Conservation (phyloP, 2,113 vertebrate species). For the Aviceda subcristata region DNA sequence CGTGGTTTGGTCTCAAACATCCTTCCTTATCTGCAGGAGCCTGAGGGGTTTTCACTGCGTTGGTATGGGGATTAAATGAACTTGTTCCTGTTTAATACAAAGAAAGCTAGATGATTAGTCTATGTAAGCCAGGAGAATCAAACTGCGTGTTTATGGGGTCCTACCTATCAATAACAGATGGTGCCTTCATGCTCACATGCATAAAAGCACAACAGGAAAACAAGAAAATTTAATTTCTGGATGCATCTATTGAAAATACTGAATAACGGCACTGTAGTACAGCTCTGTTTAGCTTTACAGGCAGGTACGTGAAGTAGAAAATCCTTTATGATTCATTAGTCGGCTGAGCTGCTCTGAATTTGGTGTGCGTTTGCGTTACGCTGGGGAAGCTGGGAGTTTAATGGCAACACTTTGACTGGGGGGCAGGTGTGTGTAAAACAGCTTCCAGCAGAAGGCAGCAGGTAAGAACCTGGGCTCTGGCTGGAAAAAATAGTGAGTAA, state of each 20-base stretch:
- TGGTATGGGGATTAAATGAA: background rate
- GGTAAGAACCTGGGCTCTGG: background rate
- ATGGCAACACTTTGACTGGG: fast-evolving
- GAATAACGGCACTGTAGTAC: background rate
- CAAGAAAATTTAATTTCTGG: background rate
- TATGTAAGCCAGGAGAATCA: background rate
- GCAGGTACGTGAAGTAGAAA: background rate
- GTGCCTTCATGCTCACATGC: background rate
- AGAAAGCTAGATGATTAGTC: background rate
- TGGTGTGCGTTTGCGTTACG: background rate
- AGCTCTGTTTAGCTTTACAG: background rate
- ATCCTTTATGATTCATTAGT: background rate
- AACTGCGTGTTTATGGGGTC: background rate
- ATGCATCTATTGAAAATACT: background rate
- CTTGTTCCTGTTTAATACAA: background rate
- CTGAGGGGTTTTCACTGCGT: background rate
- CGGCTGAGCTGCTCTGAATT: background rate
- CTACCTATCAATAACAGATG: background rate
- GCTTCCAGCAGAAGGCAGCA: background rate
- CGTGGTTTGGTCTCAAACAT: background rate
- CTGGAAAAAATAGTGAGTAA: background rate
- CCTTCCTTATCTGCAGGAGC: background rate
- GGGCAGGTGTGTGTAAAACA: fast-evolving
- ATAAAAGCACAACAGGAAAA: background rate
- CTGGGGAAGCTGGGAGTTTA: background rate